phyloP scores from a whole-genome alignment of 2,113 vertebrate genomes.

The Miniopterus natalensis region DNA sequence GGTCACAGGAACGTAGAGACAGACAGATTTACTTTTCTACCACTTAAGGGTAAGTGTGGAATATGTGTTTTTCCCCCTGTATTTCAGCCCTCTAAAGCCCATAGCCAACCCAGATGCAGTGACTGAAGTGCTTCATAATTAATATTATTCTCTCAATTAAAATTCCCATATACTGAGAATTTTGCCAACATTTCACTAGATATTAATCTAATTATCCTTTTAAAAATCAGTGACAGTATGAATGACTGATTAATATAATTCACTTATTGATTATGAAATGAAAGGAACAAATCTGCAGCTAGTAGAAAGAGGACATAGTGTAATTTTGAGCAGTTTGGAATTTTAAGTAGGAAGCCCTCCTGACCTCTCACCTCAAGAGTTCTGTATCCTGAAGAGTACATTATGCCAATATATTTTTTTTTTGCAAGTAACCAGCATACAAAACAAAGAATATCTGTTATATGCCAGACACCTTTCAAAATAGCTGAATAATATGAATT shows the following conservation, averaged over 20 bases:
- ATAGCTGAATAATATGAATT: background rate
- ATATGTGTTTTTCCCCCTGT: background rate
- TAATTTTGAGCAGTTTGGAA: slow-evolving; percentile 31
- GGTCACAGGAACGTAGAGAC: background rate
- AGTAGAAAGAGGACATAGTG: background rate
- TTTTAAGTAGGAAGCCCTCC: background rate
- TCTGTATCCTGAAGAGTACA: slow-evolving; percentile 16
- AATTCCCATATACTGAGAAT: slow-evolving; percentile 6
- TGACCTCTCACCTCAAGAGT: background rate
- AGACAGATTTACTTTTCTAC: slow-evolving; percentile 21
- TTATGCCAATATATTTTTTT: background rate
- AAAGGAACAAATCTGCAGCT: slow-evolving; percentile 8
- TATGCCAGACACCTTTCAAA: slow-evolving; percentile 3
- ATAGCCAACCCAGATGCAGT: background rate
- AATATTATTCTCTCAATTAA: slow-evolving; percentile 45
- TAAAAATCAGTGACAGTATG: slow-evolving; percentile 51
- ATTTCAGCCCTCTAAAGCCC: background rate
- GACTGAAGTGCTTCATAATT: slow-evolving; percentile 47
- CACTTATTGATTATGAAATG: slow-evolving; percentile 50
- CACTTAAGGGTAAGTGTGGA: background rate
- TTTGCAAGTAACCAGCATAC: background rate
- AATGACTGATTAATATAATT: slow-evolving; percentile 56
- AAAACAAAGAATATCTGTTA: slow-evolving; percentile 42
- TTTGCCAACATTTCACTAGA: slow-evolving; percentile 3
- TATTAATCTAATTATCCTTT: slow-evolving; percentile 62